These are phyloP conservation scores for Bombus pascuorum DNA, from an alignment of 1,140 invertebrate species.

Conservation along the genomic window DNA sequence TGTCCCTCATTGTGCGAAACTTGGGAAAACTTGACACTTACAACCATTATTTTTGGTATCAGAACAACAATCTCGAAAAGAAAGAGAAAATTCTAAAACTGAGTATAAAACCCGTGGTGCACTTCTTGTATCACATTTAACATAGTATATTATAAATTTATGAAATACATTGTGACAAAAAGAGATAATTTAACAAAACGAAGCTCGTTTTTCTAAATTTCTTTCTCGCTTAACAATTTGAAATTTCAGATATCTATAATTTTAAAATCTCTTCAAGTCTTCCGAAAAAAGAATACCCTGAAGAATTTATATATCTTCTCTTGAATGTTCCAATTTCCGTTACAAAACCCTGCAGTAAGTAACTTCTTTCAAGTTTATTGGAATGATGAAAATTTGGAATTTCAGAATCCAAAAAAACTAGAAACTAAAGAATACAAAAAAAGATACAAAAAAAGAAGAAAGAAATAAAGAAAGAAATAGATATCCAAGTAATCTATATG, in stretches of 20 bases:
- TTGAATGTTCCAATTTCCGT: neutral
- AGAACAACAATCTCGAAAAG: neutral
- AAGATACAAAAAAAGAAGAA: too few relatives aligned
- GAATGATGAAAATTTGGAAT: too few relatives aligned
- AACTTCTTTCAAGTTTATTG: too few relatives aligned
- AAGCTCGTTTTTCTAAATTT: neutral
- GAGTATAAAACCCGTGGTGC: neutral
- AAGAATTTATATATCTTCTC: neutral
- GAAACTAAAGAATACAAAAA: neutral
- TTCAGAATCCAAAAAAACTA: too few relatives aligned
- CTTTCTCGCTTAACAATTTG: neutral
- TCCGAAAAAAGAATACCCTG: too few relatives aligned
- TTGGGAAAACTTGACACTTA: neutral
- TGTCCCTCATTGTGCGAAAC: neutral
- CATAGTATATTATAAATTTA: neutral
- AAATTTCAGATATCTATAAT: neutral
- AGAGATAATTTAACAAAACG: too few relatives aligned
- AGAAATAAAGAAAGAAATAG: neutral
- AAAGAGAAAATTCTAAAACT: neutral
- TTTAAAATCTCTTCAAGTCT: neutral
- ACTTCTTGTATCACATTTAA: neutral
- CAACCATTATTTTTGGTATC: neutral
- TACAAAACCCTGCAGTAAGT: too few relatives aligned
- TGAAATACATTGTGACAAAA: neutral
- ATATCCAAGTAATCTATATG: neutral